phyloP scores from a whole-genome alignment of 2,888 invertebrate genomes.

The Brachynemurus nebulosus region DNA sequence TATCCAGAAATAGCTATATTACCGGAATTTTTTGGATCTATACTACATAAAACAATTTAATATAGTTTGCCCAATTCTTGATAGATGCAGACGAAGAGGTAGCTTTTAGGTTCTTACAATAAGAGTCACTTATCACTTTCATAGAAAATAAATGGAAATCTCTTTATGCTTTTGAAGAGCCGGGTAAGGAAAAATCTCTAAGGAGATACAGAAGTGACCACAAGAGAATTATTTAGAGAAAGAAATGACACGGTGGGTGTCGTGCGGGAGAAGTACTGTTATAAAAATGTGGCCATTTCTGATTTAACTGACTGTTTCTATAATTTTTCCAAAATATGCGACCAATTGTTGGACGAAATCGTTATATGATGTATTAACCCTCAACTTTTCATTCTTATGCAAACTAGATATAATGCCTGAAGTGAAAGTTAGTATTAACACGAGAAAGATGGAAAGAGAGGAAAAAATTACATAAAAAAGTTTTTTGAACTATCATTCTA shows the following conservation, averaged over 20 bases:
- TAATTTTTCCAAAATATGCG: too few relatives aligned
- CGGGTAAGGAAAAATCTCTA: background rate
- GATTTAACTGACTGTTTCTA: too few relatives aligned
- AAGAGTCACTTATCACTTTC: background rate
- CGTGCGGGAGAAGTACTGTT: conserved; percentile 1
- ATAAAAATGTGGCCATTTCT: background rate
- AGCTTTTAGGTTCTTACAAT: background rate
- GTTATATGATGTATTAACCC: too few relatives aligned
- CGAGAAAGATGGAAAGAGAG: too few relatives aligned
- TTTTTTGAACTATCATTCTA: too few relatives aligned
- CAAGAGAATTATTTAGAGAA: background rate
- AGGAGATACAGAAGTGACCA: background rate
- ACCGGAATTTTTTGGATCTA: background rate
- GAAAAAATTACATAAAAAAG: too few relatives aligned
- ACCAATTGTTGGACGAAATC: too few relatives aligned
- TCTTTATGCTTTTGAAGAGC: background rate
- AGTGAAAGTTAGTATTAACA: too few relatives aligned
- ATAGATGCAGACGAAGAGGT: background rate
- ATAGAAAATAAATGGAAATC: background rate
- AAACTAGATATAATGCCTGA: too few relatives aligned
- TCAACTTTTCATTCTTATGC: too few relatives aligned
- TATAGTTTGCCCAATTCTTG: background rate
- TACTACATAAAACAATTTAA: background rate
- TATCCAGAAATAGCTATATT: background rate
- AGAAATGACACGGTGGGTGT: conserved; percentile 2